Conservation (phyloP, 2,888 invertebrate genomes). For the Petrophora chlorosata region DNA sequence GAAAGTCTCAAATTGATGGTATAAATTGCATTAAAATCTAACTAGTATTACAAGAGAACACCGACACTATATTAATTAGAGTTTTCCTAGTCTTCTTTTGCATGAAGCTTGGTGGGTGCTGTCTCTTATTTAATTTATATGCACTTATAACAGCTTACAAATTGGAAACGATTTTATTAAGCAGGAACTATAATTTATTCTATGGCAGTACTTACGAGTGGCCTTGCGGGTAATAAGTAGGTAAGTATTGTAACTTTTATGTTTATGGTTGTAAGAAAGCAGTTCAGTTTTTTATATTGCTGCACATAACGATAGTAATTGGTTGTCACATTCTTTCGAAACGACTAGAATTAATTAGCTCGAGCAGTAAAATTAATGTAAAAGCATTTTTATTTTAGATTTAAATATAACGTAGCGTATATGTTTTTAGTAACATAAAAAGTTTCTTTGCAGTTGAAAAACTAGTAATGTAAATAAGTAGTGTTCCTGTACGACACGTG, state of each 20-base stretch:
- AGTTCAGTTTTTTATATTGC: slow-evolving; percentile 20
- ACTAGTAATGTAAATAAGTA: too few relatives aligned
- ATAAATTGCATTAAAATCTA: too few relatives aligned
- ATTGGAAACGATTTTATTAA: slow-evolving; percentile 29
- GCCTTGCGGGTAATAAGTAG: slow-evolving; percentile 27
- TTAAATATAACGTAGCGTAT: too few relatives aligned
- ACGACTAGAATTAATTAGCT: not conserved
- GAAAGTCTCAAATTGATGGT: too few relatives aligned
- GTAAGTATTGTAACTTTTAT: slow-evolving; percentile 28
- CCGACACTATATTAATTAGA: too few relatives aligned
- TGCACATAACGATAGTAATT: not conserved
- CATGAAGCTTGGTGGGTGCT: slow-evolving; percentile 4
- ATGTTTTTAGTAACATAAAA: too few relatives aligned
- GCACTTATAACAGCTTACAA: slow-evolving; percentile 24
- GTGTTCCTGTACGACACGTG: too few relatives aligned
- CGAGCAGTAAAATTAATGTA: too few relatives aligned
- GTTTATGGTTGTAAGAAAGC: slow-evolving; percentile 28
- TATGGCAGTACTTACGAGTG: slow-evolving; percentile 24
- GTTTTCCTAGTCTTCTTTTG: too few relatives aligned
- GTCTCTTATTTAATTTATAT: slow-evolving; percentile 18
- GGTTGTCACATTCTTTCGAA: not conserved
- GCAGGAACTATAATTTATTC: slow-evolving; percentile 26
- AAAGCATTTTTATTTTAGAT: too few relatives aligned
- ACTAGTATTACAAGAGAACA: too few relatives aligned
- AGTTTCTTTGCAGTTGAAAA: too few relatives aligned